phyloP scores from a whole-genome alignment of 2,113 vertebrate genomes.

The Parotia lawesii region DNA sequence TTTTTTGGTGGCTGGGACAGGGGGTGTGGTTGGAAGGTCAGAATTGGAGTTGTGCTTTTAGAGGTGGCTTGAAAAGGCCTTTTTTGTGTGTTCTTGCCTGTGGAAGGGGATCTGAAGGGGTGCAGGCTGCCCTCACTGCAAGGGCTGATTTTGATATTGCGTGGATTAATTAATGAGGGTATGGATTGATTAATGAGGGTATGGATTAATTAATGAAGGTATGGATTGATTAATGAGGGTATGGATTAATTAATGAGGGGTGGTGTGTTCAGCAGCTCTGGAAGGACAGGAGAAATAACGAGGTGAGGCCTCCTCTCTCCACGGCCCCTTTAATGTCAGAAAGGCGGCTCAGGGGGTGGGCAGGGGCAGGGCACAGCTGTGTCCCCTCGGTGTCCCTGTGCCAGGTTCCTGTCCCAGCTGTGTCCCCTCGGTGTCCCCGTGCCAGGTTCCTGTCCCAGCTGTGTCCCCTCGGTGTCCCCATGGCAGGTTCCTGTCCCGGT shows the following conservation, averaged over 20 bases:
- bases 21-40: neutral
- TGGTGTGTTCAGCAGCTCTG: neutral
- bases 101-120: neutral
- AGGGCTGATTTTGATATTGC: neutral
- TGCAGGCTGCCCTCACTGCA: no score
- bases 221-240: neutral
- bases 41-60: neutral
- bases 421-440: neutral
- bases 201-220: neutral
- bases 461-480: accelerated
- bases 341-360: accelerated
- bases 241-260: neutral
- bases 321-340: accelerated
- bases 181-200: neutral
- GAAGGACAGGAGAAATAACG: accelerated
- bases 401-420: accelerated
- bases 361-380: neutral
- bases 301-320: neutral
- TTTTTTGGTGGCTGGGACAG: neutral
- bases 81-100: neutral
- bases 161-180: neutral
- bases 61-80: neutral
- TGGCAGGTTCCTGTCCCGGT: neutral
- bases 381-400: accelerated
- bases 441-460: neutral